These are phyloP conservation scores for Myathropa florea DNA, from an alignment of 2,888 invertebrate genomes.

Conservation along the genomic window DNA sequence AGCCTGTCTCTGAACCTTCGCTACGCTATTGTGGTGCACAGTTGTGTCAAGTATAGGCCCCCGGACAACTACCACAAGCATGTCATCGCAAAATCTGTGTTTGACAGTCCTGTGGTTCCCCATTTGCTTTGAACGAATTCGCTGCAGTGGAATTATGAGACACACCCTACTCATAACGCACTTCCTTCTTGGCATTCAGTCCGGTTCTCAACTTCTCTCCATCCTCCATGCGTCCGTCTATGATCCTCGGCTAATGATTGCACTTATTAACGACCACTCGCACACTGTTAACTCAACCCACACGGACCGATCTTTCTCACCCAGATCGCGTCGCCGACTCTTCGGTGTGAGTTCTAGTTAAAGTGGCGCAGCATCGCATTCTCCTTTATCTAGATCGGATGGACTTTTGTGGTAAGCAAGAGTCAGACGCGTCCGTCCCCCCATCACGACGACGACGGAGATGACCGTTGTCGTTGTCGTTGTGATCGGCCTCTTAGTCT, in stretches of 20 bases:
- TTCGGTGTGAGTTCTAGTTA: constrained; percentile 13
- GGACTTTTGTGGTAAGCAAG: constrained; percentile 9
- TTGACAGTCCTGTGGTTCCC: too few relatives aligned
- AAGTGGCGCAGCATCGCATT: constrained; percentile 52
- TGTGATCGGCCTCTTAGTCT: constrained; percentile 44
- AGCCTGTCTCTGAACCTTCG: too few relatives aligned
- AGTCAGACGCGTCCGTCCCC: background rate
- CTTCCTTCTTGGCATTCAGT: too few relatives aligned
- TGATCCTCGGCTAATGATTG: background rate
- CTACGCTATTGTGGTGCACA: too few relatives aligned
- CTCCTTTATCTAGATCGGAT: constrained; percentile 52
- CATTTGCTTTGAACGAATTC: too few relatives aligned
- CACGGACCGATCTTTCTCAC: constrained; percentile 7
- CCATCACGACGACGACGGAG: background rate
- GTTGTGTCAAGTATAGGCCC: too few relatives aligned
- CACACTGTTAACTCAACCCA: constrained; percentile 8
- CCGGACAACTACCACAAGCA: too few relatives aligned
- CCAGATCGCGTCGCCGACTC: background rate
- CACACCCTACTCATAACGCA: too few relatives aligned
- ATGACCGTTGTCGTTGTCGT: background rate
- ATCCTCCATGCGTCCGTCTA: background rate
- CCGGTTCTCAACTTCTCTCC: background rate
- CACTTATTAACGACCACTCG: background rate
- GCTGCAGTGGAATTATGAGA: too few relatives aligned
- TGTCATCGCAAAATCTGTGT: too few relatives aligned